Percentiles rank a stretch among this genome's conserved stretches.
Evolutionary conservation across 2,888 invertebrate genomes (phyloP).

Genomic region (Nemurella pictetii): DNA sequence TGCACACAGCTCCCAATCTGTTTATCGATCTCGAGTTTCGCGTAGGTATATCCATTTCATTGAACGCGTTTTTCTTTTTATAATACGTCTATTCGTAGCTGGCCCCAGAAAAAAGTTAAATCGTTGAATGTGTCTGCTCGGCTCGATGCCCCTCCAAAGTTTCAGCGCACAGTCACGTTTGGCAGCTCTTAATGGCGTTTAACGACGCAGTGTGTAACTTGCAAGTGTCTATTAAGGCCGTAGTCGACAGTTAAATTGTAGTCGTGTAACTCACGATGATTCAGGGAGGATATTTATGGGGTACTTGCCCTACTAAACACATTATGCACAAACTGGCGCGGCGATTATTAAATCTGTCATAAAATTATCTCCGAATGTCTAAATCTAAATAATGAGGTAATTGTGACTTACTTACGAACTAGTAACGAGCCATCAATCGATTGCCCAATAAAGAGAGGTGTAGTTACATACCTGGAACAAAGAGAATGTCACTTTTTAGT

Average conservation of each 20-base stretch:
- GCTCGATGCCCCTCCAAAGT: background rate
- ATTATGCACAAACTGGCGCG: background rate
- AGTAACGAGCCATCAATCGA: background rate
- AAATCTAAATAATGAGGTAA: background rate
- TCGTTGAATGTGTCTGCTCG: background rate
- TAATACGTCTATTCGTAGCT: background rate
- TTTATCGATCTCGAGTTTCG: background rate
- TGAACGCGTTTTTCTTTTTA: background rate
- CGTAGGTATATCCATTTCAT: background rate
- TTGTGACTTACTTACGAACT: background rate
- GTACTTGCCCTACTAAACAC: background rate
- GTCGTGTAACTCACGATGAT: background rate
- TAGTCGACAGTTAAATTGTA: background rate
- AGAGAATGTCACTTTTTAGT: background rate
- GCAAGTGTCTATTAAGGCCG: background rate
- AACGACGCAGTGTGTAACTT: background rate
- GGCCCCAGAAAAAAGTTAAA: background rate
- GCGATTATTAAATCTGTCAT: background rate
- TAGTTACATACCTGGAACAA: background rate
- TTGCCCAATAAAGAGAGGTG: background rate
- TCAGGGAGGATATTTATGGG: background rate
- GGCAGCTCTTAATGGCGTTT: background rate
- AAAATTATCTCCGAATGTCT: background rate
- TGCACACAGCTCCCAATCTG: background rate
- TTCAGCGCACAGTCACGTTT: background rate